Percentiles rank a stretch among this genome's conserved stretches.
phyloP scores from a whole-genome alignment of 2,113 vertebrate species.

The Melanotaenia duboulayi region DNA sequence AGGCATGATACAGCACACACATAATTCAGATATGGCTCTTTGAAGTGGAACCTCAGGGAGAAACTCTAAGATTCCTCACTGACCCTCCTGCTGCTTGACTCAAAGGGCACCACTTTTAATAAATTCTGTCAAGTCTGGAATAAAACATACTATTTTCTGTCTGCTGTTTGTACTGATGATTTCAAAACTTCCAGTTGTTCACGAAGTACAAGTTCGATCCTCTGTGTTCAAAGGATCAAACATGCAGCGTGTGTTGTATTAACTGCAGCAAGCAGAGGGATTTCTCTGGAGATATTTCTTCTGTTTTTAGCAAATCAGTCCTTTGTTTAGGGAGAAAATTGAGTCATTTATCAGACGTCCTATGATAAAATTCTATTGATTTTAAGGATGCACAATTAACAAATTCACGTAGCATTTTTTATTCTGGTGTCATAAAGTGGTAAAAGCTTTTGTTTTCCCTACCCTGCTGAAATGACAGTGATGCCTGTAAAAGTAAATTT shows the following conservation, averaged over 20 bases:
- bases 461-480: neutral
- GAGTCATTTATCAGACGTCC: conserved; percentile 9
- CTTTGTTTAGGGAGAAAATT: neutral
- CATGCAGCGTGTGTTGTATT: conserved; percentile 34
- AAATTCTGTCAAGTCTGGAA: conserved; percentile 25
- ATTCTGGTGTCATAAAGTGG: conserved; percentile 2
- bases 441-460: conserved; percentile 3
- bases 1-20: conserved; percentile 26
- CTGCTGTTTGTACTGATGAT: conserved; percentile 14
- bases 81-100: conserved; percentile 39
- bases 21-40: conserved; percentile 39
- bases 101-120: conserved; percentile 19
- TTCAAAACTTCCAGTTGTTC: conserved; percentile 1
- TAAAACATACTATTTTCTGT: conserved; percentile 17
- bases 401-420: neutral
- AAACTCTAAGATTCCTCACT: conserved; percentile 21
- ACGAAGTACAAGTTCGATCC: conserved; percentile 6
- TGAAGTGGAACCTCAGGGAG: conserved; percentile 50
- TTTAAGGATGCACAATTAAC: neutral
- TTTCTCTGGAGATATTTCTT: conserved; percentile 24
- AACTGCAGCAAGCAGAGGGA: conserved; percentile 34
- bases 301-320: conserved; percentile 30
- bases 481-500: conserved; percentile 14
- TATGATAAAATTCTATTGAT: neutral
- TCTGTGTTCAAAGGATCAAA: conserved; percentile 33